Evolutionary conservation across 2,113 vertebrate genomes (phyloP), one percentile per base, ranked within the genome.

Genomic region (Puntigrus tetrazona): DNA sequence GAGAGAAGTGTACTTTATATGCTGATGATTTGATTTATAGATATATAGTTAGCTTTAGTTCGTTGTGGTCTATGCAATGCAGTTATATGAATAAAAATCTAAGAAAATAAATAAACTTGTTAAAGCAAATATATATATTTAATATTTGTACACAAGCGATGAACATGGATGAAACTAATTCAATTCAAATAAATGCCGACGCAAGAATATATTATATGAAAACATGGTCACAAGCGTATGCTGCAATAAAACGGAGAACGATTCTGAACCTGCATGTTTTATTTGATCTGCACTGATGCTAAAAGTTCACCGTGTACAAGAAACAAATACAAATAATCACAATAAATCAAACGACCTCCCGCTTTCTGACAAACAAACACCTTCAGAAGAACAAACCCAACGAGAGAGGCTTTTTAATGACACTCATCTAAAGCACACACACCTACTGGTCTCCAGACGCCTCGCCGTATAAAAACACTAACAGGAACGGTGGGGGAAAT

Each of bases 221-320:
- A 5, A 10, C 9, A 22, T 36, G 20, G 20, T 50, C 47, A 50
- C 16, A 18, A 18, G 16, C 50, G 8, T 8, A 22, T 22, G 8
- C 52, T 22, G 20, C 52, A 57, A 22, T 8, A 9, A 67, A 67
- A 20, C 31, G 22, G 31, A 36, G 1, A 67, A 7, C 20, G 20
- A 72, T 45, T 73, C 13, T 41, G 38, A 72, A 43, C 69, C 75
- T 80, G 79, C 94, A 87, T 96, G 92, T 96, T 96, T 97, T 97
- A 97, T 98, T 98, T 96, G 96, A 98, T 97, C 97, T 95, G 96
- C 96, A 98, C 96, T 95, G 96, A 96, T 96, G 95, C 96, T 98
- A 97, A 96, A 96, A 96, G 95, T 97, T 95, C 96, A 98, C 96
- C 95, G 97, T 97, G 91, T 97, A 98, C 97, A 96, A 97, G 93